These are phyloP conservation scores for Euwallacea fornicatus DNA, from an alignment of 1,140 invertebrate genomes.

Conservation along the genomic window DNA sequence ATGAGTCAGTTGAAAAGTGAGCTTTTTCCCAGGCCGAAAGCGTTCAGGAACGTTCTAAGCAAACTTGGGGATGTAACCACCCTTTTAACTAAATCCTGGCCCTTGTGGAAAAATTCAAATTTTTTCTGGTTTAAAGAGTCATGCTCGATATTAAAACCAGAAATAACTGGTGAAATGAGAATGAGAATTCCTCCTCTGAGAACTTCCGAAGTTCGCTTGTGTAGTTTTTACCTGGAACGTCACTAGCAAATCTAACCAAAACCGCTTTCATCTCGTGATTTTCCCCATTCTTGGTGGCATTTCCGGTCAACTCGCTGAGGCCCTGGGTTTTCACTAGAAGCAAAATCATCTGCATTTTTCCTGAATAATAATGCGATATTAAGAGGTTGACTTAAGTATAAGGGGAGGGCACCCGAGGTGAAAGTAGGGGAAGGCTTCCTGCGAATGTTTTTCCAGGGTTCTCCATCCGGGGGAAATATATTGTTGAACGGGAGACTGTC, in stretches of 20 bases:
- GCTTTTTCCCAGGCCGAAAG: neutral
- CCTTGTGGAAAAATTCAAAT: slow-evolving; percentile 19
- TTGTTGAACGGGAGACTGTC: slow-evolving; percentile 7
- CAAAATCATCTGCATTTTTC: slow-evolving; percentile 24
- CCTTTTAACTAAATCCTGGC: slow-evolving; percentile 9
- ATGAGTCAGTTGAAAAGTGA: neutral
- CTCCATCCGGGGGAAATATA: slow-evolving; percentile 18
- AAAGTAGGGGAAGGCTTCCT: slow-evolving; percentile 20
- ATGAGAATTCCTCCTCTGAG: neutral
- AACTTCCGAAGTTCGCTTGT: neutral
- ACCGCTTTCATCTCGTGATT: slow-evolving; percentile 10
- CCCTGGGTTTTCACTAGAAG: slow-evolving; percentile 1
- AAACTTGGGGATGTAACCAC: neutral
- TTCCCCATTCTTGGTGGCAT: neutral
- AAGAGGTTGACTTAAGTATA: neutral
- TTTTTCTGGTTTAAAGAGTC: slow-evolving; percentile 13
- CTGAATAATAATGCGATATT: slow-evolving; percentile 1
- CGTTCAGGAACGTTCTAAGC: neutral
- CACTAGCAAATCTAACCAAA: slow-evolving; percentile 11
- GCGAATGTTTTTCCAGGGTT: slow-evolving; percentile 15
- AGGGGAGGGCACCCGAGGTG: neutral
- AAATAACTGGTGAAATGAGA: neutral
- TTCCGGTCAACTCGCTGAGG: neutral
- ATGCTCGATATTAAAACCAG: slow-evolving; percentile 25
- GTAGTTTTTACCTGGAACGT: slow-evolving; percentile 13